Evolutionary conservation across 2,113 vertebrate species (phyloP), one percentile per base, ranked within the genome.

Genomic region (Pogona vitticeps): DNA sequence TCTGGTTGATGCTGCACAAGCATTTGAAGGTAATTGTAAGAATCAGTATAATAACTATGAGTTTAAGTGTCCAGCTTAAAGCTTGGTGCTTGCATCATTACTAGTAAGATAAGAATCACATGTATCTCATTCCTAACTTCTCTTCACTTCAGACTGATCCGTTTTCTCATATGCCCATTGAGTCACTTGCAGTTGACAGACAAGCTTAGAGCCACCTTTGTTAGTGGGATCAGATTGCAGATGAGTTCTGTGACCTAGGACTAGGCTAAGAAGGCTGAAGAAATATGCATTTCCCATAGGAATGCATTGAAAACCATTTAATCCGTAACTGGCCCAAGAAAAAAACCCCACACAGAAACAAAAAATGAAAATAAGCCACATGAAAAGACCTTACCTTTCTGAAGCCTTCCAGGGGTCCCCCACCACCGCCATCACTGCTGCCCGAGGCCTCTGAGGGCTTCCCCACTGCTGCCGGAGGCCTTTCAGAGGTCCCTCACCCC

Each of bases 1-100:
- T 96, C 98, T 99, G 90, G 98, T 99, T 90, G 98, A 98, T 77
- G 98, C 98, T 90, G 98, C 98, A 59, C 97, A 97, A 94, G 98
- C 98, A 59, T 99, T 99, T 94, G 98, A 99, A 99, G 98, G 98
- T 99, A 98, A 95, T 85, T 26, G 92, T 92, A 91, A 93, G 90
- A 93, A 91, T 86, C 1, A 89, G 17, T 91, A 83, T 93, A 86
- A 92, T 92, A 26, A 77, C 26, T 40, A 15, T 18, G 31, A 28
- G 31, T n/a, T 77, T 68, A 79, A 23, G 33, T 65, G 38, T 31
- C 17, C 36, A 80, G 59, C 42, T 79, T 86, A 82, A 81, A 75
- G 33, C 20, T 2, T 23, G 20, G 42, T 63, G 33, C 68, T 8
- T 20, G n/a, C 59, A n/a, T 21, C 18, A 82, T n/a, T n/a, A 46